Evolutionary conservation across 2,797 vertebrate species (phyloP).

Genomic region (Antrozous pallidus): DNA sequence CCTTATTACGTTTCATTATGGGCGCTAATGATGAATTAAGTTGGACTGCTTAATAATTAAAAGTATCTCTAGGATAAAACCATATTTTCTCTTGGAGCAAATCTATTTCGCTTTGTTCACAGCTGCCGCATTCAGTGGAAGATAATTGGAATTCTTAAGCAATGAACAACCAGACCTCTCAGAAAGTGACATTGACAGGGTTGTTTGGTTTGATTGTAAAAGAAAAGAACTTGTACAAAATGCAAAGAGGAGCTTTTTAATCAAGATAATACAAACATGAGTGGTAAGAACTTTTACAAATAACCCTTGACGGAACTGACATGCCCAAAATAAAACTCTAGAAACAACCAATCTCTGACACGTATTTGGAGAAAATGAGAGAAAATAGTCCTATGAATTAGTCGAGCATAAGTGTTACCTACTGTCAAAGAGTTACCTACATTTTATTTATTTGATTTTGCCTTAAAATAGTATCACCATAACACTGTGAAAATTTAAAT

Average conservation of each 20-base stretch:
- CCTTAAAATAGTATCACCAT: not conserved
- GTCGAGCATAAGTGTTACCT: not conserved
- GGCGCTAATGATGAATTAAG: constrained; percentile 74
- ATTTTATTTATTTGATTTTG: not conserved
- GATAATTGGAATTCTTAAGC: constrained; percentile 31
- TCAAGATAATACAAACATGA: not conserved
- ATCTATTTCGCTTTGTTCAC: constrained; percentile 61
- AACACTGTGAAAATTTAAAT: not conserved
- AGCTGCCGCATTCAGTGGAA: not conserved
- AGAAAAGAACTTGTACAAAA: not conserved
- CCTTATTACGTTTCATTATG: constrained; percentile 68
- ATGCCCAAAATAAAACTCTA: not conserved
- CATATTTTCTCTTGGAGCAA: constrained; percentile 56
- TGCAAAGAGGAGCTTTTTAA: not conserved
- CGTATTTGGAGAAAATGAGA: not conserved
- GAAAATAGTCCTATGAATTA: not conserved
- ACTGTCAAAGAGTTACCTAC: not conserved
- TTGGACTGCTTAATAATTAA: constrained; percentile 77
- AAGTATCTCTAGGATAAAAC: constrained; percentile 71
- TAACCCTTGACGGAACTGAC: not conserved
- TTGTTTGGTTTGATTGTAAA: not conserved
- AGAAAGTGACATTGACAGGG: not conserved
- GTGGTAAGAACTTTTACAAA: not conserved
- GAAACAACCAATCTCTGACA: not conserved
- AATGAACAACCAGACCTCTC: not conserved